Conservation (phyloP, 1,140 invertebrate species). For the fruit fly (Drosophila melanogaster) region Release_6_plus_ISO1_MT NT_033777.3:14924501-14925000, state of each 20-base stretch:
- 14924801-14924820: conserved; percentile 10
- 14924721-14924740: conserved; percentile 4
- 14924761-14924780: conserved; percentile 61
- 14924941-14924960: too few species aligned
- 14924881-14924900: background rate
- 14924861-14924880: conserved; percentile 24
- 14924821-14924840: conserved; percentile 3
- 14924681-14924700: conserved; percentile 24
- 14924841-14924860: background rate
- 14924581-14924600: conserved; percentile 65
- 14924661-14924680: conserved; percentile 32
- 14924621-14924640: conserved; percentile 56
- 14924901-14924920: background rate
- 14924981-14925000: too few species aligned
- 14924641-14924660: conserved; percentile 54
- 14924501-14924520: conserved; percentile 45
- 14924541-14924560: conserved; percentile 51
- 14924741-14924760: conserved; percentile 69
- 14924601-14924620: conserved; percentile 69
- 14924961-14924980: too few species aligned
- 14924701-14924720: background rate
- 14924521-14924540: conserved; percentile 56
- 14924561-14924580: conserved; percentile 45
- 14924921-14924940: too few species aligned
- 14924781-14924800: conserved; percentile 19